Conservation (phyloP, 2,888 invertebrate species). For the Lycia hirtaria region DNA sequence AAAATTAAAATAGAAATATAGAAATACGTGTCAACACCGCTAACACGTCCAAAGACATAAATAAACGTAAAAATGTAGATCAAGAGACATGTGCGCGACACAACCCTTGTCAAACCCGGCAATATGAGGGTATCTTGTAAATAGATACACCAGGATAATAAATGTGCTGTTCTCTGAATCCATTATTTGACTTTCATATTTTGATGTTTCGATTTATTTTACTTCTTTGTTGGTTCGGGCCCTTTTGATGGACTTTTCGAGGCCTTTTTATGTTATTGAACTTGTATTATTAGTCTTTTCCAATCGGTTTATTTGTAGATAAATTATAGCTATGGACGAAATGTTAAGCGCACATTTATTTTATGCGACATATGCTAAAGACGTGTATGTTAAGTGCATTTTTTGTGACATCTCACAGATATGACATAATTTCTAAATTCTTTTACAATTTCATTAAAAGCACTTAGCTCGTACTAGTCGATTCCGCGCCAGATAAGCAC, state of each 20-base stretch:
- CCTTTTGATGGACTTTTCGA: not conserved
- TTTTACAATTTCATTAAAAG: too few species aligned
- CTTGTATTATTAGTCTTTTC: too few species aligned
- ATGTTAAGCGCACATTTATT: too few species aligned
- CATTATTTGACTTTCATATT: conserved; percentile 35
- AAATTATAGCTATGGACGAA: too few species aligned
- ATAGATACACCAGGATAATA: conserved; percentile 47
- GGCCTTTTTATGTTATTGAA: not conserved
- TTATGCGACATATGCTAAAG: too few species aligned
- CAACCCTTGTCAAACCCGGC: conserved; percentile 71
- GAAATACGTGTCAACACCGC: not conserved
- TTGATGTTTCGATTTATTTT: conserved; percentile 13
- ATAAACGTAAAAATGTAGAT: conserved; percentile 40
- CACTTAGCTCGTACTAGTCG: too few species aligned
- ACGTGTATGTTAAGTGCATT: too few species aligned
- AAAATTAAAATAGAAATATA: too few species aligned
- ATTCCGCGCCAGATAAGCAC: too few species aligned
- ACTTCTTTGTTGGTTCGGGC: not conserved
- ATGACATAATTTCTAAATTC: too few species aligned
- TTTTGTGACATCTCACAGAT: too few species aligned
- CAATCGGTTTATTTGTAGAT: too few species aligned
- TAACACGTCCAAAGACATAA: conserved; percentile 26
- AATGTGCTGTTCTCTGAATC: conserved; percentile 21
- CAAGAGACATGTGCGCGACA: conserved; percentile 52
- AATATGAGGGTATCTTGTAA: conserved; percentile 61